phyloP scores from a whole-genome alignment of 2,888 invertebrate genomes.

The Mamestra brassicae region DNA sequence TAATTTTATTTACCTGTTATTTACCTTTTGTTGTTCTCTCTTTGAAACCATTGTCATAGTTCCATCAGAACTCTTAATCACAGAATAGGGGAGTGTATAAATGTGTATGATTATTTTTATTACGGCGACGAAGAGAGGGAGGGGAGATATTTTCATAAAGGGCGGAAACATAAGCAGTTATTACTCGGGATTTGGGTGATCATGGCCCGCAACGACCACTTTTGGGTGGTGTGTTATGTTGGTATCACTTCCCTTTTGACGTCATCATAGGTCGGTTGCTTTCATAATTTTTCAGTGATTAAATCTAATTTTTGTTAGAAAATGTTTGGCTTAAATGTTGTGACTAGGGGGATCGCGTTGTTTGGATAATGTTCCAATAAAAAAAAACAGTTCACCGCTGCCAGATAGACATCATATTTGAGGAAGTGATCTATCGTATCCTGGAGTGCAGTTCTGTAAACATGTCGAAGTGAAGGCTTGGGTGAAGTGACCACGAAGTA shows the following conservation, averaged over 20 bases:
- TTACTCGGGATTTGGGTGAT: conserved; percentile 59
- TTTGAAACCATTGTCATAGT: conserved; percentile 25
- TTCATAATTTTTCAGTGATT: conserved; percentile 31
- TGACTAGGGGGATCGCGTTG: neutral
- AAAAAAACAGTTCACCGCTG: neutral
- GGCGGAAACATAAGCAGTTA: conserved; percentile 67
- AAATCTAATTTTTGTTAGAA: neutral
- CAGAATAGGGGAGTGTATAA: conserved; percentile 21
- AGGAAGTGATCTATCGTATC: too few species aligned
- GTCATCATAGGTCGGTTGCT: conserved; percentile 46
- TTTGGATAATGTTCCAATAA: neutral
- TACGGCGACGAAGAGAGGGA: conserved; percentile 12
- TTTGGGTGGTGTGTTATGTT: conserved; percentile 43
- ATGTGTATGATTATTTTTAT: conserved; percentile 61
- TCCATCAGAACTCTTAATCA: conserved; percentile 33
- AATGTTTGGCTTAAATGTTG: neutral
- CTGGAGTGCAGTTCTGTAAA: too few species aligned
- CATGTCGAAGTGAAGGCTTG: too few species aligned
- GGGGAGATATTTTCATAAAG: conserved; percentile 55
- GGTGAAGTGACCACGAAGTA: too few species aligned
- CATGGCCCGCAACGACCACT: conserved; percentile 55
- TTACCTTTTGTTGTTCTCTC: neutral
- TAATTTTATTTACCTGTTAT: neutral
- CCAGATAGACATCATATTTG: neutral
- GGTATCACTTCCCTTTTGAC: conserved; percentile 51